Percentiles rank a stretch among this genome's conserved stretches.
These are phyloP conservation scores for Megastigmus dorsalis DNA, from an alignment of 2,888 invertebrate species.

Conservation along the genomic window DNA sequence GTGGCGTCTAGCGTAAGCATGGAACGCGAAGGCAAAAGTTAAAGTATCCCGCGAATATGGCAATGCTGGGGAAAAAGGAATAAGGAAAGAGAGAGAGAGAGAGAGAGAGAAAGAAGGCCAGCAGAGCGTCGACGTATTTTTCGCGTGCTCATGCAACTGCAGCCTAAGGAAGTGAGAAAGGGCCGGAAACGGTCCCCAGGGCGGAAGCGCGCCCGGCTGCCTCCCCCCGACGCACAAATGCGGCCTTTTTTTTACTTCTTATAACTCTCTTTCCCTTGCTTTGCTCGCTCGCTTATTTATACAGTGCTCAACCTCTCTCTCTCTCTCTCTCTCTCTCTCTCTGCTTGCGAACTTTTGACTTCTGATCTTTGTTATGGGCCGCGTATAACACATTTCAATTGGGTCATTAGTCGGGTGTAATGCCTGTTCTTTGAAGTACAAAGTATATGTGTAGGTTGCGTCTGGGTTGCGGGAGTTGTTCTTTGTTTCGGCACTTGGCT, in stretches of 20 bases:
- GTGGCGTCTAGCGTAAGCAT: too few species aligned
- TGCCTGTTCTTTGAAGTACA: too few species aligned
- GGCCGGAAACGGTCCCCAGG: constrained; percentile 36
- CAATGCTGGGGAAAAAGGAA: too few species aligned
- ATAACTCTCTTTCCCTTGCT: neutral
- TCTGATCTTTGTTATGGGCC: neutral
- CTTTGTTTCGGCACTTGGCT: too few species aligned
- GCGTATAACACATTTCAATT: constrained; percentile 19
- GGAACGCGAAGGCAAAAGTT: too few species aligned
- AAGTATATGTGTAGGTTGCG: too few species aligned
- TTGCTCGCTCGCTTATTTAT: neutral
- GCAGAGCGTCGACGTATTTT: too few species aligned
- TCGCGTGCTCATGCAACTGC: neutral
- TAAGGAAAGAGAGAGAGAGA: too few species aligned
- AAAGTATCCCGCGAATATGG: too few species aligned
- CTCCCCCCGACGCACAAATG: too few species aligned
- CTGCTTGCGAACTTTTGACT: too few species aligned
- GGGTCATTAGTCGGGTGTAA: constrained; percentile 12
- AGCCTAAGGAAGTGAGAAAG: constrained; percentile 7
- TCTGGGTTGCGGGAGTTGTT: too few species aligned
- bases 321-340: neutral
- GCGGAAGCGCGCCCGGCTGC: constrained; percentile 41
- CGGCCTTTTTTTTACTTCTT: neutral
- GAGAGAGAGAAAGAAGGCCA: neutral
- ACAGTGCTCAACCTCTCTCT: neutral